Evolutionary conservation across 2,113 vertebrate genomes (phyloP), one percentile per base, ranked within the genome.

Genomic region (Equus przewalskii): DNA sequence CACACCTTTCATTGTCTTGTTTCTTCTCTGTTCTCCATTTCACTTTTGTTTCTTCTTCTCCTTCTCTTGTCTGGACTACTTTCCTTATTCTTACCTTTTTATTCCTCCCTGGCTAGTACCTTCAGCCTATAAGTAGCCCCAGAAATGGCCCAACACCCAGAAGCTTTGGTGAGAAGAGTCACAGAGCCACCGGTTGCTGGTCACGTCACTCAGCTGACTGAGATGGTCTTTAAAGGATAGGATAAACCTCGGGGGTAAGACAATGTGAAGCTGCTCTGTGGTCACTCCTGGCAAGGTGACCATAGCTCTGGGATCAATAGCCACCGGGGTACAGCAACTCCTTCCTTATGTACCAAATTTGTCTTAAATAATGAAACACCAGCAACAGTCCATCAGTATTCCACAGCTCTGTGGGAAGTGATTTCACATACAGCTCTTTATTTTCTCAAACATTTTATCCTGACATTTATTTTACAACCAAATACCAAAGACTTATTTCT

Each of bases 401-500:
- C 96, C 54, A 76, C 19, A 69, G 96, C 91, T 97, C 91, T 7
- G n/a, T 89, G 89, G 86, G 95, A 96, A 97, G 93, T 89, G 90
- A 96, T 96, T 98, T 95, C 96, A 94, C 73, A 95, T 88, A 91
- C 75, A 94, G 96, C 98, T 95, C 96, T 97, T 97, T 97, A 97
- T 97, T 97, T 98, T 96, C 95, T 94, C 95, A 95, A 97, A 97
- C 97, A 97, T 98, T 97, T 97, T 97, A 98, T 92, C 95, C 93
- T 98, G 97, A 97, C 97, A 97, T 98, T 98, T 98, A 97, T 98
- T 98, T 97, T 97, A 98, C 97, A 98, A 96, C 95, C 96, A 96
- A 97, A 98, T 97, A 98, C 95, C 96, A 93, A 97, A 97, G 97
- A 97, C 95, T 94, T 97, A 97, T 97, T 97, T 97, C 96, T 95